Base-by-base conservation (phyloP, 2,113 vertebrate species). In the Rhizomys pruinosus region DNA sequence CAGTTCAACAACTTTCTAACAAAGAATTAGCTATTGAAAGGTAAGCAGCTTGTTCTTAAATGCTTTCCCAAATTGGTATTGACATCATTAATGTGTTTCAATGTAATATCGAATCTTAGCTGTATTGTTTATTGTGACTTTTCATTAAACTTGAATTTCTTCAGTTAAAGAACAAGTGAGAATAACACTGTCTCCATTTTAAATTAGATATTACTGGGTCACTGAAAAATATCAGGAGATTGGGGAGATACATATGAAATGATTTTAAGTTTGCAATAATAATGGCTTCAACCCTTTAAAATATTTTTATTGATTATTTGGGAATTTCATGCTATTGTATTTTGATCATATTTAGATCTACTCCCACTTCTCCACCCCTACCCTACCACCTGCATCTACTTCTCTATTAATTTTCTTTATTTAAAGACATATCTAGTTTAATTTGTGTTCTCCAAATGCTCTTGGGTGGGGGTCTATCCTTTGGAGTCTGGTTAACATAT, bases 21-120 rank as follows among this genome's bases (percentile, higher is more conserved):
- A 99, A 99, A 97, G 99, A 99, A 94, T 98, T 99, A 91, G 98
- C 98, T 84, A 99, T 99, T 57, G 99, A 99, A 98, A 99, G 99
- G 99, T 99, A 98, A 98, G 97, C 66, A 84, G 2, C 37, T 77
- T 79, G 10, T 64, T 94, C 32, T 73, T 86, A 25, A 52, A 47
- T 84, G 17, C 13, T 89, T 25, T 15, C 73, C 32, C 29, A 32
- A 72, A 57, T 20, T 78, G 87, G 2, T 64, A 47, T 34, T 90
- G 29, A 77, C 37, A 32, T 42, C 87, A 55, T 32, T 55, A 9
- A 1, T 79, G 44, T 85, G 47, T 84, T 79, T 92, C n/a, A 87
- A 25, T 6, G 27, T 27, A 3, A 32, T 82, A 0, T 44, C 23
- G 6, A 79, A 59, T 84, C 63, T 76, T 59, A 68, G 23, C 29